Base-by-base conservation (phyloP, 2,797 vertebrate species). In the Sciurus vulgaris region DNA sequence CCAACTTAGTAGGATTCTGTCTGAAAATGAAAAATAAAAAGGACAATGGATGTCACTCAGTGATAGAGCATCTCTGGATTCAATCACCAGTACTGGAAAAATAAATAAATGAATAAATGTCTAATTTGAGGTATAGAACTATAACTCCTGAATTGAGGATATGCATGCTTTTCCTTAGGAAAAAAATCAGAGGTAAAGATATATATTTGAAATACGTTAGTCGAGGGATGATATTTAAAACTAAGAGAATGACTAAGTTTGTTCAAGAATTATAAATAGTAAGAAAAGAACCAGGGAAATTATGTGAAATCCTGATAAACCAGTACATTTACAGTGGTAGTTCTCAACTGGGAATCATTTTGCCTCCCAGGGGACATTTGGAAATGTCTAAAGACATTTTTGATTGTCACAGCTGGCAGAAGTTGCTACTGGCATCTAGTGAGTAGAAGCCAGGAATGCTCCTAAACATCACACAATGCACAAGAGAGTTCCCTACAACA, bases 181-280 rank as follows among this genome's bases (percentile, higher is more conserved):
- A 86, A 95, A 10, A 96, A 54, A 38, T 44, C 24, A 93, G 54
- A 76, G 35, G 20, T 65, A 90, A 38, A 56, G 13, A 76, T 59
- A 78, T 24, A 41, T 56, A 82, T 83, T 63, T 78, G 18, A 87
- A 96, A 86, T 33, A 93, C 4, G 44, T 51, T 49, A 38, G 28
- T 54, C n/a, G 61, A 72, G 20, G 26, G 15, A 17, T 72, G 51
- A 76, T 56, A 86, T 28, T 73, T 85, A 72, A 91, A 88, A 88
- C 38, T 38, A 83, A 96, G 38, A 72, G 7, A 49, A 94, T 87
- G 82, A 22, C 26, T 78, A 54, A 49, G 33, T 77, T 86, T 95
- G 18, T 54, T 86, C 28, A 73, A 67, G 44, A 41, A 63, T 76
- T 38, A 33, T 70, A 56, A 69, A 90, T 61, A 76, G 54, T 54